These are phyloP conservation scores for Drosophila orosa DNA, from an alignment of 1,140 invertebrate genomes.

Conservation along the genomic window DNA sequence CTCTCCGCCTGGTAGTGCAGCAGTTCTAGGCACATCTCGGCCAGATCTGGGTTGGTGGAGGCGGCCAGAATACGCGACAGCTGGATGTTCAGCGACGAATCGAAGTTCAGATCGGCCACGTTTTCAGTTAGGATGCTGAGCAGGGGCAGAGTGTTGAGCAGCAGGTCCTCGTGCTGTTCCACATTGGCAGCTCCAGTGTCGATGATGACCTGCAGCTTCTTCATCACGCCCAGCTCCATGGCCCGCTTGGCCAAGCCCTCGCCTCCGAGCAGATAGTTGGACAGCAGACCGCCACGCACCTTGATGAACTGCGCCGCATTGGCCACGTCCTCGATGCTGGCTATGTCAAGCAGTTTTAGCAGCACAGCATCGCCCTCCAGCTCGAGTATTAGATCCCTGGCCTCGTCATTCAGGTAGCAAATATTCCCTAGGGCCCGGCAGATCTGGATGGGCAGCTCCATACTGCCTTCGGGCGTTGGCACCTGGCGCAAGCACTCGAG, in stretches of 20 bases:
- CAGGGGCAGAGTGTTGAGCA: conserved; percentile 89
- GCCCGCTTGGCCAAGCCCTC: conserved; percentile 88
- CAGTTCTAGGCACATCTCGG: conserved; percentile 90
- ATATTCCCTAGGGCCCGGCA: conserved; percentile 94
- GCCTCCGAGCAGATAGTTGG: conserved; percentile 92
- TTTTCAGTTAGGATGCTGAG: conserved; percentile 91
- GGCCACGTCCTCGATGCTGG: conserved; percentile 62
- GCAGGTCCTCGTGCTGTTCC: conserved; percentile 86
- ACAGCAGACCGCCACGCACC: conserved; percentile 89
- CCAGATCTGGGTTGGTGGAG: conserved; percentile 88
- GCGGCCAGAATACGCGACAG: conserved; percentile 87
- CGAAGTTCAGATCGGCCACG: conserved; percentile 86
- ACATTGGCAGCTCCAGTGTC: conserved; percentile 84
- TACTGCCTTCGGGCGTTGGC: conserved; percentile 75
- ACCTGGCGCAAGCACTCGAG: conserved; percentile 84
- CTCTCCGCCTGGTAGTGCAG: conserved; percentile 90
- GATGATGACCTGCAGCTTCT: conserved; percentile 86
- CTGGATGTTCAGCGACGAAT: conserved; percentile 85
- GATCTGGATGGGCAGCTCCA: conserved; percentile 88
- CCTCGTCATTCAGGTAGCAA: conserved; percentile 93
- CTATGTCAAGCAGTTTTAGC: conserved; percentile 84
- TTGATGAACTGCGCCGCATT: conserved; percentile 85
- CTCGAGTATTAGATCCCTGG: conserved; percentile 87
- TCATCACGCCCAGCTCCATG: conserved; percentile 88
- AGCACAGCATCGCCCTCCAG: conserved; percentile 86